These are phyloP conservation scores for Cephalopterus ornatus DNA, from an alignment of 2,113 vertebrate species.

Conservation along the genomic window DNA sequence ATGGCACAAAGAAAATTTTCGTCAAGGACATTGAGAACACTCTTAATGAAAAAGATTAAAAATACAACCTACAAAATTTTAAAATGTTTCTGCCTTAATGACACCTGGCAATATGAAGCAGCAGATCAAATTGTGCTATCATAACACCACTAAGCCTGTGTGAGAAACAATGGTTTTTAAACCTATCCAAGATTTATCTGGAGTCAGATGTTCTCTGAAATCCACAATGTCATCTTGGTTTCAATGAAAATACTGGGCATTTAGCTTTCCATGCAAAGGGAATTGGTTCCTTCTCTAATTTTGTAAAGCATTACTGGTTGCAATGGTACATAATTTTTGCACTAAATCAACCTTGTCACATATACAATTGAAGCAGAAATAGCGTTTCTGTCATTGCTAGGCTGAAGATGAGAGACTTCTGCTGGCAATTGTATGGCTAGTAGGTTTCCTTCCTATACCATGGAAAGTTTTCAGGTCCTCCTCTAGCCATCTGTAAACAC, in stretches of 20 bases:
- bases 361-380: slow-evolving; percentile 25
- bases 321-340: background rate
- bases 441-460: background rate
- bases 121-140: background rate
- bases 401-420: slow-evolving; percentile 16
- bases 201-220: background rate
- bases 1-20: background rate
- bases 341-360: background rate
- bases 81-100: background rate
- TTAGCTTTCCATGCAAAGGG: background rate
- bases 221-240: background rate
- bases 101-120: background rate
- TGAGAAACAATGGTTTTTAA: background rate
- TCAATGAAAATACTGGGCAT: background rate
- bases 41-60: background rate
- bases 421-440: background rate
- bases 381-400: background rate
- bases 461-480: background rate
- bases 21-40: background rate
- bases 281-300: background rate
- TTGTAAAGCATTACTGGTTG: background rate
- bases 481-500: background rate
- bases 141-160: fast-evolving
- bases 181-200: background rate
- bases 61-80: background rate